Evolutionary conservation across 2,797 vertebrate genomes (phyloP), one percentile per base, ranked within the genome.

Genomic region (Falco peregrinus): DNA sequence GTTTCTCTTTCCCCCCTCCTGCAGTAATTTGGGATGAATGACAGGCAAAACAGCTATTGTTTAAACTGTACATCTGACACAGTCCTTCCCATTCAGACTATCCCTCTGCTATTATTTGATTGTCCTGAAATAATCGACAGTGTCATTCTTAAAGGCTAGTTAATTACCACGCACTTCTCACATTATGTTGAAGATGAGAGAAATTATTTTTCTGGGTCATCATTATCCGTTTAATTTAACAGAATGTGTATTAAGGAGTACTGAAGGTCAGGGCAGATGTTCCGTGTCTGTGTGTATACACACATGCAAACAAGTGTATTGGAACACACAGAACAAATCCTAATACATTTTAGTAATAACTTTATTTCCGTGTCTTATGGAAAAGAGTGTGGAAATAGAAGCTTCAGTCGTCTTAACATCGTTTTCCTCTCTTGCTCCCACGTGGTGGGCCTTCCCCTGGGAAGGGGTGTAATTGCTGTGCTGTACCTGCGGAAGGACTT

Each of bases 21-120:
- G 28, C 83, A 94, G 59, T 88, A 94, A 90, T 95, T 90, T 76
- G 93, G 63, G 73, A 45, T 90, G 91, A 94, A 79, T 84, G 94
- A 91, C 60, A 57, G 80, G 76, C 87, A 37, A 56, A 76, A 43
- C 82, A 89, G 77, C 54, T 82, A 76, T 95, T 95, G 94, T 96
- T 84, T 54, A 6, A 81, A 69, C 37, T 28, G 64, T 59, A 54
- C 50, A 13, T 81, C 57, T 86, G 79, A 90, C 54, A 50, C 51
- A 3, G 10, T 47, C 63, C 63, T 90, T 59, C 57, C 83, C 59
- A 10, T 48, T 41, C 76, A 29, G 39, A 13, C 57, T 90, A 0
- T 75, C 65, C 48, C 87, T 68, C 51, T 24, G 60, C 84, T 13
- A 0, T 45, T 59, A 39, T 51, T 86, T 65, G 84, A 91, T 86